These are phyloP conservation scores for Eudyptes chrysolophus DNA, from an alignment of 2,113 vertebrate genomes.

Conservation along the genomic window DNA sequence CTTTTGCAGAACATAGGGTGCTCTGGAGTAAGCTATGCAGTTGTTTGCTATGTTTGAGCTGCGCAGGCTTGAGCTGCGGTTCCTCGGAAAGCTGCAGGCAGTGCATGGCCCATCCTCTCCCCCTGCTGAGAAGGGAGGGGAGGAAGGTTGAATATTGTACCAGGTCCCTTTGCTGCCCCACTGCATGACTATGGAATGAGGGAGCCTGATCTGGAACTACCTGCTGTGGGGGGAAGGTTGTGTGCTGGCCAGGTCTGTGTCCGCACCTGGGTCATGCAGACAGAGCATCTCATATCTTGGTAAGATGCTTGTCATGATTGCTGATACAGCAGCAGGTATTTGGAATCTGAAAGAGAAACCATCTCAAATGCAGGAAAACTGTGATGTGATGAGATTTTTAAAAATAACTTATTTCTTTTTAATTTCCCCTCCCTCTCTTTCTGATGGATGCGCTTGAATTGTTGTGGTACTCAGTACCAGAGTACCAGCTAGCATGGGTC, in stretches of 20 bases:
- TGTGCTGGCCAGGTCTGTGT: neutral
- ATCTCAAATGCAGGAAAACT: neutral
- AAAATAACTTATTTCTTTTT: neutral
- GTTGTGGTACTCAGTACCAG: neutral
- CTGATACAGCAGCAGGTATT: neutral
- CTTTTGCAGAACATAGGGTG: neutral
- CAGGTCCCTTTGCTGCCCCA: neutral
- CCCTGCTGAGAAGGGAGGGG: neutral
- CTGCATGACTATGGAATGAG: neutral
- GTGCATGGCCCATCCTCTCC: neutral
- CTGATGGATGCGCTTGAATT: neutral
- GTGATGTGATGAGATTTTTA: neutral
- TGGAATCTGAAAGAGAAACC: neutral
- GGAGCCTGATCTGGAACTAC: neutral
- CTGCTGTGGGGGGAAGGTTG: neutral
- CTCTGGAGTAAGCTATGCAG: neutral
- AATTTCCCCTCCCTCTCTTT: neutral
- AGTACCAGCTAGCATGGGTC: neutral
- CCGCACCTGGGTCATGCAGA: neutral
- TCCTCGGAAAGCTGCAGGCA: neutral
- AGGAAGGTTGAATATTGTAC: neutral
- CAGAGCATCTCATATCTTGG: neutral
- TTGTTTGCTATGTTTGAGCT: neutral
- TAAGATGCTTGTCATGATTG: neutral
- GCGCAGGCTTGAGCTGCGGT: neutral